Percentiles rank a stretch among this genome's conserved stretches.
phyloP scores from a whole-genome alignment of 2,888 invertebrate genomes.

The Stramonita haemastoma region DNA sequence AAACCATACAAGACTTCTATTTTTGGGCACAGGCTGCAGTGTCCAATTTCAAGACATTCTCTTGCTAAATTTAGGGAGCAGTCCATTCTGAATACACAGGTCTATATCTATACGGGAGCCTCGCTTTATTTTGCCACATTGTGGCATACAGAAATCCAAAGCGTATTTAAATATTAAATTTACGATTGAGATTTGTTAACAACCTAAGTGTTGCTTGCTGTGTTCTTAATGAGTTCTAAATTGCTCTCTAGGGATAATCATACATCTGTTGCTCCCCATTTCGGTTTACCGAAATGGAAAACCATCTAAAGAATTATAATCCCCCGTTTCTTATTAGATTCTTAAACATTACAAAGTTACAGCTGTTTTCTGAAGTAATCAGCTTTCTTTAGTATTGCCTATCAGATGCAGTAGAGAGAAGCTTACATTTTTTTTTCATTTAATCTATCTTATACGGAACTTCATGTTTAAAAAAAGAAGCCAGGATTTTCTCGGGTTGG shows the following conservation, averaged over 20 bases:
- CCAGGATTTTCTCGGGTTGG: background rate
- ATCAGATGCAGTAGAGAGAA: background rate
- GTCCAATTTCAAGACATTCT: conserved; percentile 45
- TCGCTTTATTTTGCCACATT: too few relatives aligned
- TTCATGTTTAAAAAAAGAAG: background rate
- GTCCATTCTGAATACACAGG: background rate
- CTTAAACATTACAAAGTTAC: background rate
- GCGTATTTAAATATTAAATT: too few relatives aligned
- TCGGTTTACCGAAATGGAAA: background rate
- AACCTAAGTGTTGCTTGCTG: background rate
- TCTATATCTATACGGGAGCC: too few relatives aligned
- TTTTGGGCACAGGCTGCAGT: conserved; percentile 45
- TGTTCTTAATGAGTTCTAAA: background rate
- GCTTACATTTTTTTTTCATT: background rate
- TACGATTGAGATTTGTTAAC: too few relatives aligned
- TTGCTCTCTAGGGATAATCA: background rate
- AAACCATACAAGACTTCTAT: conserved; percentile 45
- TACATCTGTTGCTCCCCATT: conserved; percentile 22
- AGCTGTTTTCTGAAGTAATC: too few relatives aligned
- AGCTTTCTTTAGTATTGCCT: too few relatives aligned
- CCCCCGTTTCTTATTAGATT: too few relatives aligned
- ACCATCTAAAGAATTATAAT: background rate
- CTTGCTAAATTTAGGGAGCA: conserved; percentile 40
- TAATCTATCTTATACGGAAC: background rate
- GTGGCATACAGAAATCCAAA: too few relatives aligned